Base-by-base conservation (phyloP, 2,797 vertebrate species). In the Poeciliopsis turneri region DNA sequence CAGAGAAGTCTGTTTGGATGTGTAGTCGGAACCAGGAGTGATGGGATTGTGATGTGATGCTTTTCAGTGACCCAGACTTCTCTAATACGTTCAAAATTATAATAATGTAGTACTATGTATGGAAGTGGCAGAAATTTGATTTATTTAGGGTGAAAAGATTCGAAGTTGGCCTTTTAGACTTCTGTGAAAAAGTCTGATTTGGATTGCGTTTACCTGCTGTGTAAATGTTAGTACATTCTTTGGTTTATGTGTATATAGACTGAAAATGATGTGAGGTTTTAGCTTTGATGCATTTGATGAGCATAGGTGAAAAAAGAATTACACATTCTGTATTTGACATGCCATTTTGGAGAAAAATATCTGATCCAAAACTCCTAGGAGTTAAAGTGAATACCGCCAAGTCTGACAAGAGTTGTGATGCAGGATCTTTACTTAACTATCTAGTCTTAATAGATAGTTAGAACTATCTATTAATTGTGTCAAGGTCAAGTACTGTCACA, bases 401-500 rank as follows among this genome's bases (percentile, higher is more conserved):
- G 66, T 64, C 33, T 9, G 33, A 59, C 57, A 59, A 59, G 57
- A 28, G 57, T 23, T 66, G 33, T 20, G 33, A 11, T 66, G 36
- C 41, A 45, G 41, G 5, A 13, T 33, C 33, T n/a, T 36, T 25
- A 69, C 5, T 12, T 43, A 5, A 43, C 11, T 43, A 25, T 69
- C 39, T 69, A 23, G 8, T 69, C n/a, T 13, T 41, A 41, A 25
- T 20, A 9, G 59, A 28, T 30, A 30, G 30, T 30, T 30, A 30
- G 1, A 30, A 30, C 1, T 30, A 30, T 55, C 74, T 82, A 77
- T 66, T 49, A 66, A 36, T 80, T 33, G 73, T 72, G 73, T 84
- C 66, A 5, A 10, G 11, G 57, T 81, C 82, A 83, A 66, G 68
- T 76, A 76, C 85, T 16, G 39, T 72, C 16, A 4, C 64, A 68